Percentiles rank a stretch among this genome's conserved stretches.
Evolutionary conservation across 2,797 vertebrate genomes (phyloP).

Genomic region (Tiaroga cobitis): DNA sequence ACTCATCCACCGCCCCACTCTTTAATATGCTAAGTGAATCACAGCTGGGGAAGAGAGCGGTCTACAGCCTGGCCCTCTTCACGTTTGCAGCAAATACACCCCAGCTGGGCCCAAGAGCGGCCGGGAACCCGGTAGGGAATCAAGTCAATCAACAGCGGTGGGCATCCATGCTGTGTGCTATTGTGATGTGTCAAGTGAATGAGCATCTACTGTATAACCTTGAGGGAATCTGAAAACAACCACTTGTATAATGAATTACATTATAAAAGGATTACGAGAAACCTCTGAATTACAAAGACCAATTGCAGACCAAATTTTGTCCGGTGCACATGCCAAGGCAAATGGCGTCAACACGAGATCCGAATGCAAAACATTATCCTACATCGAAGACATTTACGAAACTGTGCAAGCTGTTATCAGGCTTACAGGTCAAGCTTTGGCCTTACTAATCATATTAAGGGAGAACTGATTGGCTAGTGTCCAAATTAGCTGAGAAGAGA

Average conservation of each 20-base stretch:
- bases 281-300: no score
- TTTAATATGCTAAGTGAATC: conserved; percentile 66
- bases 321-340: background rate
- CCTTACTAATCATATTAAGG: conserved; percentile 64
- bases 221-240: conserved; percentile 18
- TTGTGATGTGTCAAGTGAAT: conserved; percentile 43
- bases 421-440: conserved; percentile 52
- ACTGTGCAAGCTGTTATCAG: conserved; percentile 58
- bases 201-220: conserved; percentile 32
- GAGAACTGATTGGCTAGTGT: conserved; percentile 55
- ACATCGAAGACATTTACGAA: conserved; percentile 43
- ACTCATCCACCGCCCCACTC: conserved; percentile 51
- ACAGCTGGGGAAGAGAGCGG: conserved; percentile 55
- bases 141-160: conserved; percentile 22
- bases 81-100: conserved; percentile 62
- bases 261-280: background rate
- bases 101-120: conserved; percentile 57
- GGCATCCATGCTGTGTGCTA: conserved; percentile 56
- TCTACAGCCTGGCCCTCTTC: conserved; percentile 45
- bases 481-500: conserved; percentile 62
- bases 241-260: background rate
- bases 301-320: background rate
- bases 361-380: background rate
- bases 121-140: conserved; percentile 49
- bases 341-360: background rate